Conservation (phyloP, 2,888 invertebrate species). For the Pocota personata region DNA sequence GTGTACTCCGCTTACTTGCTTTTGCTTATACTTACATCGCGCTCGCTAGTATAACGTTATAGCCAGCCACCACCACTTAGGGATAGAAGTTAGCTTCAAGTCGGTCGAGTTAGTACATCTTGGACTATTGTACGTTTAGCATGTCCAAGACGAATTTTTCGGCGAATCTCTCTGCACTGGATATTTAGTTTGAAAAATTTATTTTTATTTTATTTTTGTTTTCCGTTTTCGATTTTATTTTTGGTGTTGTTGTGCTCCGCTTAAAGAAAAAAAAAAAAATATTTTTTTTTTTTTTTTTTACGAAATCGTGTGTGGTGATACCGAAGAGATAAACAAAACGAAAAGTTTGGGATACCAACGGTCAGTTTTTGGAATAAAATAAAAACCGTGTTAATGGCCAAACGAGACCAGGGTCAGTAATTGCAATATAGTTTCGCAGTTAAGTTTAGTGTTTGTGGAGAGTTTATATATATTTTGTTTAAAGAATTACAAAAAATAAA, state of each 20-base stretch:
- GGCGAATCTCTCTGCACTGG: conserved; percentile 36
- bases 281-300: conserved; percentile 9
- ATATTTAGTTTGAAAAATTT: conserved; percentile 25
- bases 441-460: conserved; percentile 20
- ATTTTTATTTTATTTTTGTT: not conserved
- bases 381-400: conserved; percentile 62
- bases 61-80: conserved; percentile 61
- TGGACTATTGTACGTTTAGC: conserved; percentile 72
- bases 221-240: conserved; percentile 28
- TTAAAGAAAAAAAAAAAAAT: not conserved
- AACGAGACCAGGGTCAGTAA: conserved; percentile 70
- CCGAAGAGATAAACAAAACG: conserved; percentile 37
- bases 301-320: conserved; percentile 31
- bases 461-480: not conserved
- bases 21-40: conserved; percentile 55
- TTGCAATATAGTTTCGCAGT: conserved; percentile 38
- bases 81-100: conserved; percentile 69
- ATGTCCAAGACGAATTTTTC: conserved; percentile 69
- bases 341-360: conserved; percentile 23
- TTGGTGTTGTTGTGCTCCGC: conserved; percentile 11
- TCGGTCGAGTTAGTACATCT: conserved; percentile 72
- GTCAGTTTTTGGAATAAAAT: conserved; percentile 30
- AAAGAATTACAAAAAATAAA: not conserved
- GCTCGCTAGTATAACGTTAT: conserved; percentile 40
- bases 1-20: conserved; percentile 64